phyloP scores from a whole-genome alignment of 2,888 invertebrate species.

The Athalia rosae region DNA sequence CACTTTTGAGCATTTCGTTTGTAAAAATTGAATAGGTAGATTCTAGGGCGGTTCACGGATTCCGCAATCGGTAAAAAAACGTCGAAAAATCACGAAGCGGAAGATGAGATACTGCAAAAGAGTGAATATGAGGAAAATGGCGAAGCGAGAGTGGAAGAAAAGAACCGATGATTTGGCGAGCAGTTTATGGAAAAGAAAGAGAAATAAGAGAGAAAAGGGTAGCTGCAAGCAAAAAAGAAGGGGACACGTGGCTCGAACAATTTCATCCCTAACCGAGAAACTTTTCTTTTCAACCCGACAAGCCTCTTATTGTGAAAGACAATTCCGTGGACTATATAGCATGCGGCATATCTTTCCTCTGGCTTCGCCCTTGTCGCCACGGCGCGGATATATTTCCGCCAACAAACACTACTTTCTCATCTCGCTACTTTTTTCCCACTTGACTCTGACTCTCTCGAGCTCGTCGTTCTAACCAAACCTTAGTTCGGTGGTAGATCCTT shows the following conservation, averaged over 20 bases:
- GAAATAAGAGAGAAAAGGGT: background rate
- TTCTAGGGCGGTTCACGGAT: background rate
- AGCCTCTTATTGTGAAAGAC: constrained; percentile 69
- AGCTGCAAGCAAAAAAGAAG: background rate
- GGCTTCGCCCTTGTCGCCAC: constrained; percentile 47
- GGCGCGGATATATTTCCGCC: constrained; percentile 25
- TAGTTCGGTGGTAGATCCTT: constrained; percentile 41
- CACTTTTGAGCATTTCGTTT: background rate
- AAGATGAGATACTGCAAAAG: constrained; percentile 46
- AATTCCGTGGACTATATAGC: constrained; percentile 61
- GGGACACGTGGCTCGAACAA: constrained; percentile 59
- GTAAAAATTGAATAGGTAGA: too few species aligned
- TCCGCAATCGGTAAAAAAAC: constrained; percentile 26
- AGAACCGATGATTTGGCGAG: too few species aligned
- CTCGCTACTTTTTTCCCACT: constrained; percentile 19
- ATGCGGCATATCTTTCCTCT: constrained; percentile 35
- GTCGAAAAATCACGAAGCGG: constrained; percentile 47
- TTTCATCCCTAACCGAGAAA: constrained; percentile 68
- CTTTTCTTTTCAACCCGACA: constrained; percentile 68
- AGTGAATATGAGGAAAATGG: constrained; percentile 8
- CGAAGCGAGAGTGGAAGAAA: background rate
- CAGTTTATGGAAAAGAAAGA: background rate
- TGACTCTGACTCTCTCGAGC: background rate
- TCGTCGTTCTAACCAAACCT: constrained; percentile 11
- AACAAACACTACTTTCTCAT: constrained; percentile 48